Percentiles rank a stretch among this genome's conserved stretches.
Conservation (phyloP, 1,140 invertebrate genomes). For the Procambarus virginalis region DNA sequence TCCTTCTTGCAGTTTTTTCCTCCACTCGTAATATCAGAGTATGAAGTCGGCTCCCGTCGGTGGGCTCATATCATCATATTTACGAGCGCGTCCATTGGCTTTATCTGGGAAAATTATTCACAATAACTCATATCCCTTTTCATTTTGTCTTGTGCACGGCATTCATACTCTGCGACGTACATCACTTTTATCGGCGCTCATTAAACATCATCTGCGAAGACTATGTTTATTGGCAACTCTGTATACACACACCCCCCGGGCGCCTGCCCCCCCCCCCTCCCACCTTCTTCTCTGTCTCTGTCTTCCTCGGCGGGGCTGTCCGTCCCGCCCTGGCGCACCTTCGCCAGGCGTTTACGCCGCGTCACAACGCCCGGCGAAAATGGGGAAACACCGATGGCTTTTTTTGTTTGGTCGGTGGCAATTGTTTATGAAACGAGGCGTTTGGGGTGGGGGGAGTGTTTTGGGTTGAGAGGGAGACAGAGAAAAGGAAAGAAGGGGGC, state of each 20-base stretch:
- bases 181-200: constrained; percentile 58
- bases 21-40: constrained; percentile 68
- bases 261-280: too few relatives aligned
- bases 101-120: constrained; percentile 70
- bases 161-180: constrained; percentile 58
- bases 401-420: too few relatives aligned
- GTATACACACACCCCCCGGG: neutral
- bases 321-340: neutral
- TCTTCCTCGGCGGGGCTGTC: neutral
- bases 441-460: too few relatives aligned
- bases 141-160: constrained; percentile 66
- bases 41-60: constrained; percentile 68
- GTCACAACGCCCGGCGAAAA: too few relatives aligned
- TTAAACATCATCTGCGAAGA: constrained; percentile 60
- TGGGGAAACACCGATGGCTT: too few relatives aligned
- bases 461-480: too few relatives aligned
- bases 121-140: constrained; percentile 68
- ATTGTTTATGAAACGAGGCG: too few relatives aligned
- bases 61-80: constrained; percentile 69
- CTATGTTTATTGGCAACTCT: constrained; percentile 51
- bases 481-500: too few relatives aligned
- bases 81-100: constrained; percentile 66
- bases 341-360: too few relatives aligned
- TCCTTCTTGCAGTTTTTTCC: constrained; percentile 41
- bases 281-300: neutral